phyloP scores from a whole-genome alignment of 2,888 invertebrate genomes.

The Alloplasta piceator region DNA sequence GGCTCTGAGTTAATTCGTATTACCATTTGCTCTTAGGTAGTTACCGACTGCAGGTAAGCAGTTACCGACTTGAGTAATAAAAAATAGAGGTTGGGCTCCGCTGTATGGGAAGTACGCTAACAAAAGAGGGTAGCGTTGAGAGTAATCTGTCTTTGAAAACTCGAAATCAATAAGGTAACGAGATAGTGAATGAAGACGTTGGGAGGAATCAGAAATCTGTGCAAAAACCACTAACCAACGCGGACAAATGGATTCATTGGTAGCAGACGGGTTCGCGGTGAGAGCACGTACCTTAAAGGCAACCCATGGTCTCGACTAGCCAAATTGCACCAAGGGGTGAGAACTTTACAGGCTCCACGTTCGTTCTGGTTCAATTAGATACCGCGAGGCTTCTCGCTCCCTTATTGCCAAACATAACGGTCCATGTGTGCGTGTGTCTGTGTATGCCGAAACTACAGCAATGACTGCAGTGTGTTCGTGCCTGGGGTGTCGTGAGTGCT shows the following conservation, averaged over 20 bases:
- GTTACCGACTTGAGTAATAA: no score
- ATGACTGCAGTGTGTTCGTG: not conserved
- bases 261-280: constrained; percentile 13
- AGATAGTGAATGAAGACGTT: not conserved
- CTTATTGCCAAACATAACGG: constrained; percentile 1
- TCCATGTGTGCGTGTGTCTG: not conserved
- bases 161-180: not conserved
- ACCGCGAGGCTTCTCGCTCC: constrained; percentile 44
- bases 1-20: no score
- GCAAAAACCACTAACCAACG: not conserved
- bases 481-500: constrained; percentile 33
- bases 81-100: no score
- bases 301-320: constrained; percentile 18
- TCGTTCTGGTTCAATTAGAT: constrained; percentile 63
- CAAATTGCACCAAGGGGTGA: constrained; percentile 43
- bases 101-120: no score
- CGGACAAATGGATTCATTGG: constrained; percentile 20
- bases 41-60: no score
- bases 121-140: not conserved
- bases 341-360: constrained; percentile 61
- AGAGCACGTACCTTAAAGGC: constrained; percentile 28
- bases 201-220: constrained; percentile 39
- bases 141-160: not conserved
- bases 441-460: constrained; percentile 3
- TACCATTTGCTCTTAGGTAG: no score